Evolutionary conservation across 2,797 vertebrate genomes (phyloP), one percentile per base, ranked within the genome.

Genomic region (Alca torda): DNA sequence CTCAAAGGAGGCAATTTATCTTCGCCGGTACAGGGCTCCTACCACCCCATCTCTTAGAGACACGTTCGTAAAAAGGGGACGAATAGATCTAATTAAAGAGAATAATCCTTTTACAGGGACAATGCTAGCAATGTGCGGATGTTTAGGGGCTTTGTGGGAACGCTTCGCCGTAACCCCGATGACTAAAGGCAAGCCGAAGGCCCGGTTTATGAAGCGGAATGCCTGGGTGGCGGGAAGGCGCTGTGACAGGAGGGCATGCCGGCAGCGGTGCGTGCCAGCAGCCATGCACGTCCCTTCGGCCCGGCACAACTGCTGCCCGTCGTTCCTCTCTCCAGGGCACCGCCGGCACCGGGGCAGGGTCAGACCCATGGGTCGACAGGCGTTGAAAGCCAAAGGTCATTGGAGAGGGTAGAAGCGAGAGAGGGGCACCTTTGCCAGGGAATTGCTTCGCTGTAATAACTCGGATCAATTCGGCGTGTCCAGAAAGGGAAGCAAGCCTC

Each of bases 1-100:
- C 96, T 91, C 86, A 94, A 96, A 96, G 97, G 93, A 94, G 90
- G 92, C 92, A 69, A 63, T 96, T 96, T 95, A 73, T 94, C 72
- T 88, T 90, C 13, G 25, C 75, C 12, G 37, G 86, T 78, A 46
- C 45, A 10, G 76, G 28, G 17, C 87, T 95, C 92, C 86, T 82
- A 83, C 60, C 33, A 31, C 88, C 50, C 48, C 31, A 94, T 57
- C 68, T 93, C 90, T 83, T 80, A 90, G 96, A 91, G 90, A 93
- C 97, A 93, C 20, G 13, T 80, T 90, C 45, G 24, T 56, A 50
- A 39, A 39, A 80, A 81, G 82, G 94, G 90, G 85, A 78, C 5
- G 33, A 48, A 84, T 84, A 81, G 84, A 84, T 85, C 45, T 37
- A 39, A 50, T 48, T 84, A 51, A 64, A 95, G 73, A 86, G 84